These are phyloP conservation scores for Synergus umbraculus DNA, from an alignment of 2,888 invertebrate genomes.

Conservation along the genomic window DNA sequence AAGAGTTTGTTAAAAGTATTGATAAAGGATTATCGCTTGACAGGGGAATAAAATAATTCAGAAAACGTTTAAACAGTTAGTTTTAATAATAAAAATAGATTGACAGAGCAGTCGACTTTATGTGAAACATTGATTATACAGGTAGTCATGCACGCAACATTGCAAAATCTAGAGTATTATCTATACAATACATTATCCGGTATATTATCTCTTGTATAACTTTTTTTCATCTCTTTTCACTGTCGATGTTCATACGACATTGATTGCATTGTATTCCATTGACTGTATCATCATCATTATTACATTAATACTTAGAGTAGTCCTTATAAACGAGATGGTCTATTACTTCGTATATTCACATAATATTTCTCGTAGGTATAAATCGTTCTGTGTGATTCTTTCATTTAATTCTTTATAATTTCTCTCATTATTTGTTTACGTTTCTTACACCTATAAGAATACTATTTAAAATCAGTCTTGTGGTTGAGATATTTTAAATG, in stretches of 20 bases:
- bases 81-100: slow-evolving; percentile 77
- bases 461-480: slow-evolving; percentile 78
- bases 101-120: slow-evolving; percentile 69
- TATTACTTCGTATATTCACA: slow-evolving; percentile 23
- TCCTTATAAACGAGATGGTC: slow-evolving; percentile 30
- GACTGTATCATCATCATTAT: slow-evolving; percentile 37
- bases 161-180: slow-evolving; percentile 57
- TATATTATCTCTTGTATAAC: slow-evolving; percentile 27
- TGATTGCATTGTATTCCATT: slow-evolving; percentile 52
- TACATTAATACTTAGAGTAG: slow-evolving; percentile 19
- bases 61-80: slow-evolving; percentile 75
- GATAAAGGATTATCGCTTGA: background rate
- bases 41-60: slow-evolving; percentile 23
- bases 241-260: slow-evolving; percentile 42
- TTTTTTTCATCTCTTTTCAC: slow-evolving; percentile 35
- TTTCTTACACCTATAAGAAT: slow-evolving; percentile 72
- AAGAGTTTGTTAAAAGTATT: no score
- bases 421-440: slow-evolving; percentile 52
- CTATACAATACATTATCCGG: background rate
- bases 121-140: slow-evolving; percentile 63
- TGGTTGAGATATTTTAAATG: slow-evolving; percentile 76
- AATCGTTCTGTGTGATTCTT: slow-evolving; percentile 53
- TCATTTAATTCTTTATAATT: slow-evolving; percentile 34
- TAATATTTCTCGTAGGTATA: slow-evolving; percentile 61
- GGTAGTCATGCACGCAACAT: slow-evolving; percentile 62